Percentiles rank a stretch among this genome's conserved stretches.
Conservation (phyloP, 2,797 vertebrate genomes). For the Typhlichthys eigenmanni region DNA sequence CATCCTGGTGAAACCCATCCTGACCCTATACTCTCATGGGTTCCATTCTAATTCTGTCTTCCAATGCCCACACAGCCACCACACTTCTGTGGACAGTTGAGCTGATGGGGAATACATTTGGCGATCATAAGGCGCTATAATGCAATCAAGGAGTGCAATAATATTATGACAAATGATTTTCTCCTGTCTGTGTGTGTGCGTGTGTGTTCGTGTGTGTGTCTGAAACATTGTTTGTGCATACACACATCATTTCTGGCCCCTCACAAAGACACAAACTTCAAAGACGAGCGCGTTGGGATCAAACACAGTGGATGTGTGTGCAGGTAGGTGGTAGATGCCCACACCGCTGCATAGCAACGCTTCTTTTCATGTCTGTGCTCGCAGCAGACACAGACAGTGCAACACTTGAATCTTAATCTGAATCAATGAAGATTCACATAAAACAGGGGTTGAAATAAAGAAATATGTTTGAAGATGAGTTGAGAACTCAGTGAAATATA, state of each 20-base stretch:
- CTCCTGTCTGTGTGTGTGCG: constrained; percentile 1
- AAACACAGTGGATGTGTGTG: constrained; percentile 56
- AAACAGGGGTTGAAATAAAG: constrained; percentile 57
- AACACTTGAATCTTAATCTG: constrained; percentile 67
- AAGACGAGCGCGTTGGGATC: constrained; percentile 64
- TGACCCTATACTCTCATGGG: too few relatives aligned
- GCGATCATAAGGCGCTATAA: too few relatives aligned
- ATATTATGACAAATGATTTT: too few relatives aligned
- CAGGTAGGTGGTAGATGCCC: constrained; percentile 65
- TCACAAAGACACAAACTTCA: constrained; percentile 74
- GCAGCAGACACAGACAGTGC: constrained; percentile 61
- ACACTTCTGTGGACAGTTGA: too few relatives aligned
- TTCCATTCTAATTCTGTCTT: too few relatives aligned
- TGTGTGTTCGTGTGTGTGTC: constrained; percentile 39
- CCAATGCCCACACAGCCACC: too few relatives aligned
- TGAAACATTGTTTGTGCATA: constrained; percentile 52
- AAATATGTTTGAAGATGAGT: constrained; percentile 30
- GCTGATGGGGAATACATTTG: too few relatives aligned
- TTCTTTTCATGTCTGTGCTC: constrained; percentile 72
- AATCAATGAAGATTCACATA: constrained; percentile 72
- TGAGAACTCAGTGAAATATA: constrained; percentile 28
- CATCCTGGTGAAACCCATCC: too few relatives aligned
- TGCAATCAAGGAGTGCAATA: too few relatives aligned
- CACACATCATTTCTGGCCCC: constrained; percentile 58
- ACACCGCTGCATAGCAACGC: constrained; percentile 53